Evolutionary conservation across 2,113 vertebrate species (phyloP).

Genomic region (Halichoeres trimaculatus): DNA sequence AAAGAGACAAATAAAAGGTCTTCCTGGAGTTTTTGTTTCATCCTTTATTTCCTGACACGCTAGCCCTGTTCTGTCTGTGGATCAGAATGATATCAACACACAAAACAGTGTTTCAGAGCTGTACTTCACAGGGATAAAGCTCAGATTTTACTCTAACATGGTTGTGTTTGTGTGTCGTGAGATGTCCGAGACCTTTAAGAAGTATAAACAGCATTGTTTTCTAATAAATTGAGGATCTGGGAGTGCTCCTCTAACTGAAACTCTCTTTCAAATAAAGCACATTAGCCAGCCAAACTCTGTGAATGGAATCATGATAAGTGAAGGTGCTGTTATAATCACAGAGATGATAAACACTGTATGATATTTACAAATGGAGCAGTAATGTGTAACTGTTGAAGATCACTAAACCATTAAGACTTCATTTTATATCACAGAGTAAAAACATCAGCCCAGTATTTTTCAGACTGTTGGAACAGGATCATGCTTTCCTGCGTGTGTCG

Average conservation of each 20-base stretch:
- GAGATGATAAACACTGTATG: no score
- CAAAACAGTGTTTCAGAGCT: not conserved
- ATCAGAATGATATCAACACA: slow-evolving; percentile 27
- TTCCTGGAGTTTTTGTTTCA: slow-evolving; percentile 26
- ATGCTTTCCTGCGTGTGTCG: no score
- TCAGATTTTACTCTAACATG: slow-evolving; percentile 2
- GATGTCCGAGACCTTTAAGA: not conserved
- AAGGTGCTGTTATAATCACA: no score
- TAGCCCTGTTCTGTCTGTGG: slow-evolving; percentile 13
- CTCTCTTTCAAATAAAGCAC: no score
- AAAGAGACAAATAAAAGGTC: slow-evolving; percentile 4
- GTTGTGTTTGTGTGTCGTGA: not conserved
- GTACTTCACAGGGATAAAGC: not conserved
- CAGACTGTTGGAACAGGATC: no score
- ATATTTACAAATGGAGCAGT: no score
- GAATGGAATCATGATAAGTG: no score
- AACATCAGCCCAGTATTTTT: no score
- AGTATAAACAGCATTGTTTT: not conserved
- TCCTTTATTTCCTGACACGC: slow-evolving; percentile 18
- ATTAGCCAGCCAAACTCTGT: no score
- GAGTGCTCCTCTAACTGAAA: not conserved
- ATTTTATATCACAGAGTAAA: no score
- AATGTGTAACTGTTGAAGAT: no score
- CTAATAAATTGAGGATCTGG: not conserved
- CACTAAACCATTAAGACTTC: no score